Conservation (phyloP, 2,888 invertebrate genomes). For the Trisateles emortualis region DNA sequence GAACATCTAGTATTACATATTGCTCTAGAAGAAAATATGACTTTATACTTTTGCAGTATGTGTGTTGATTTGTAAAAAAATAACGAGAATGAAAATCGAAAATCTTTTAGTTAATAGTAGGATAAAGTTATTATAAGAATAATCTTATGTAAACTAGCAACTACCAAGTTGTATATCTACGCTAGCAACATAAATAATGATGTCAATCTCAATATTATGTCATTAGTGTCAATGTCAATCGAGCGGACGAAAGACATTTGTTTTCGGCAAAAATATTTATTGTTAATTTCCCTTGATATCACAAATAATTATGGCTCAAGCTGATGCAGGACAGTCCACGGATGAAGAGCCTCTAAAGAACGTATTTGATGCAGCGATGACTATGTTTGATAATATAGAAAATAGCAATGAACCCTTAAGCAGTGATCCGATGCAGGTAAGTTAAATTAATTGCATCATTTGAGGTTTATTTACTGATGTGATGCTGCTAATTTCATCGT, state of each 20-base stretch:
- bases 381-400: conserved; percentile 89
- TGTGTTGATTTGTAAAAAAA: too few relatives aligned
- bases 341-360: conserved; percentile 70
- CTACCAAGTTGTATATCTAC: too few relatives aligned
- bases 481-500: not conserved
- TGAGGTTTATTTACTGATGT: not conserved
- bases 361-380: conserved; percentile 91
- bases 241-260: conserved; percentile 23
- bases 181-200: not conserved
- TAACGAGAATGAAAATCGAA: too few relatives aligned
- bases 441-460: conserved; percentile 21
- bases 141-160: too few relatives aligned
- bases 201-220: conserved; percentile 9
- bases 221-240: not conserved
- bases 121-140: too few relatives aligned
- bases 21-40: too few relatives aligned
- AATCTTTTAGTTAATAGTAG: too few relatives aligned
- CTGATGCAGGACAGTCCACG: conserved; percentile 59
- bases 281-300: conserved; percentile 8
- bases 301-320: conserved; percentile 56
- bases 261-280: conserved; percentile 9
- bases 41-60: too few relatives aligned
- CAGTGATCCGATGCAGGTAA: conserved; percentile 90
- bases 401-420: conserved; percentile 90
- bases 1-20: too few relatives aligned